Conservation (phyloP, 2,888 invertebrate genomes). For the Campoplex nolae region DNA sequence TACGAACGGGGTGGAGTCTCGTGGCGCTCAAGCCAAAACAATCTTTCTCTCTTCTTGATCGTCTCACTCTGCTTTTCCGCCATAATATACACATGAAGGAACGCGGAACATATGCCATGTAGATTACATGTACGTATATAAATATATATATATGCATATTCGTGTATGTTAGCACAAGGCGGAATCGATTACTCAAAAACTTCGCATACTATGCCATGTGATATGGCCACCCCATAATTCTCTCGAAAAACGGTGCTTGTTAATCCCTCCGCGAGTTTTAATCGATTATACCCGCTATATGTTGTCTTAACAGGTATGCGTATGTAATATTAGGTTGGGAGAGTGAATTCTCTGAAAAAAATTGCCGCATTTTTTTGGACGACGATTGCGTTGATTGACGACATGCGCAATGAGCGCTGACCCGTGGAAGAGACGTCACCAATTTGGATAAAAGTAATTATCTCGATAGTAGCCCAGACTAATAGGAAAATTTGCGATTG, state of each 20-base stretch:
- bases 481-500: background rate
- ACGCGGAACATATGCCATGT: slow-evolving; percentile 49
- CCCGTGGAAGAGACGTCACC: background rate
- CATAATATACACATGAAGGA: slow-evolving; percentile 63
- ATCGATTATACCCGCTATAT: slow-evolving; percentile 62
- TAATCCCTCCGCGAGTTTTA: slow-evolving; percentile 70
- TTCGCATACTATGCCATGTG: slow-evolving; percentile 51
- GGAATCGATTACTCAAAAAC: slow-evolving; percentile 72
- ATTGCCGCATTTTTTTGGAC: slow-evolving; percentile 6
- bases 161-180: slow-evolving; percentile 63
- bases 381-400: slow-evolving; percentile 23
- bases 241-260: slow-evolving; percentile 67
- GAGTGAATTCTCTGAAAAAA: slow-evolving; percentile 26
- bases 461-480: background rate
- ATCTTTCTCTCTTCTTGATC: slow-evolving; percentile 60
- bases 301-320: slow-evolving; percentile 27
- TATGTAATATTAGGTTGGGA: slow-evolving; percentile 61
- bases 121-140: slow-evolving; percentile 46
- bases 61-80: slow-evolving; percentile 57
- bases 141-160: slow-evolving; percentile 34
- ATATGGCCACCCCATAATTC: slow-evolving; percentile 66
- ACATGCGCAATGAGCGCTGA: slow-evolving; percentile 29
- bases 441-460: slow-evolving; percentile 5
- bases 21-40: slow-evolving; percentile 52
- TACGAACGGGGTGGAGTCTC: slow-evolving; percentile 68